These are phyloP conservation scores for Mercenaria mercenaria DNA, from an alignment of 1,140 invertebrate genomes.

Conservation along the genomic window DNA sequence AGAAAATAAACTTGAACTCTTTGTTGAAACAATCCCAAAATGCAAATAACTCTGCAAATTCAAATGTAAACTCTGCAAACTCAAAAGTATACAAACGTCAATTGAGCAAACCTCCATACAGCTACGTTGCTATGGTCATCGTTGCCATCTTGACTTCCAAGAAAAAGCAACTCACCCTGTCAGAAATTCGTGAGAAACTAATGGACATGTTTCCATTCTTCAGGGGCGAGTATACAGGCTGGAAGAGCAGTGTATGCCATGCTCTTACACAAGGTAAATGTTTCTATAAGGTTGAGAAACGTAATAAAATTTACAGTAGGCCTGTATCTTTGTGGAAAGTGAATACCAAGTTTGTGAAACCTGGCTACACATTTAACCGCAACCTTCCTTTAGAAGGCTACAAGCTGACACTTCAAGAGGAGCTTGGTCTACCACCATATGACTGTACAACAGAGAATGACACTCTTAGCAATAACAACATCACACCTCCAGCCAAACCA, in stretches of 20 bases:
- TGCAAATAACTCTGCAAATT: too few relatives aligned
- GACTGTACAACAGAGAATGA: not conserved
- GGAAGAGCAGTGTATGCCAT: slow-evolving; percentile 79
- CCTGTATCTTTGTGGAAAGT: not conserved
- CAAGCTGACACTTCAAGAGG: too few relatives aligned
- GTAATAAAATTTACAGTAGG: not conserved
- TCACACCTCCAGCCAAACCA: not conserved
- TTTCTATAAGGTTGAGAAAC: slow-evolving; percentile 70
- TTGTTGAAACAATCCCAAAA: too few relatives aligned
- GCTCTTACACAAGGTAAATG: slow-evolving; percentile 78
- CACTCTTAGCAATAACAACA: not conserved
- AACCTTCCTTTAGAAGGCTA: not conserved
- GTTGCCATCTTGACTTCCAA: slow-evolving; percentile 97
- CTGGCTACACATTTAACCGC: slow-evolving; percentile 14
- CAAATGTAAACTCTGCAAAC: too few relatives aligned
- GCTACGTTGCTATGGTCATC: too few relatives aligned
- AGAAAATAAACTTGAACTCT: too few relatives aligned
- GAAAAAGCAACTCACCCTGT: slow-evolving; percentile 93
- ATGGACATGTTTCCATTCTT: too few relatives aligned
- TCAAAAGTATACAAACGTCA: not conserved
- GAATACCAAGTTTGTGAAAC: not conserved
- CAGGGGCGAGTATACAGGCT: slow-evolving; percentile 73
- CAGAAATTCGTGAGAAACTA: slow-evolving; percentile 96
- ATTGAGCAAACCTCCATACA: slow-evolving; percentile 93
- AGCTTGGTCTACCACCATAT: too few relatives aligned